Evolutionary conservation across 1,140 invertebrate genomes (phyloP).

Genomic region (Ceratina australensis): DNA sequence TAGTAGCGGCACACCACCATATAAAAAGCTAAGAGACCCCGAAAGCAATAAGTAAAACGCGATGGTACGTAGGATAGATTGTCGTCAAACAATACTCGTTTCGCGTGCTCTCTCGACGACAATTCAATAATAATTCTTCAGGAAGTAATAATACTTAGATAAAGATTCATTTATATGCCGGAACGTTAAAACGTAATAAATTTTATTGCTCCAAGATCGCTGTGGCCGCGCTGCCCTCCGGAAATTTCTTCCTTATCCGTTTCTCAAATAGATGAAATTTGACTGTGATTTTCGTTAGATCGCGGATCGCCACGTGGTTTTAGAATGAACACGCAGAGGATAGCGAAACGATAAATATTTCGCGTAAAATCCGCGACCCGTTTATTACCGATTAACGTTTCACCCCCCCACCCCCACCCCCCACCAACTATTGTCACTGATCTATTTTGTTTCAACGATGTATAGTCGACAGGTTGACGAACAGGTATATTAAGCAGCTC

Average conservation of each 20-base stretch:
- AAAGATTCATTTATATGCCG: constrained; percentile 56
- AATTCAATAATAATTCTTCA: constrained; percentile 65
- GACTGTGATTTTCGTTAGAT: neutral
- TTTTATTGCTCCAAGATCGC: constrained; percentile 67
- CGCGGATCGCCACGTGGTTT: too few species aligned
- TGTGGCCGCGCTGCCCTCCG: constrained; percentile 24
- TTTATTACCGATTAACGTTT: constrained; percentile 1
- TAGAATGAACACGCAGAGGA: neutral
- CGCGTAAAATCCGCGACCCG: too few species aligned
- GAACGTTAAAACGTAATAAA: constrained; percentile 69
- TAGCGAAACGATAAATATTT: too few species aligned
- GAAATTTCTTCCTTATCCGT: constrained; percentile 15
- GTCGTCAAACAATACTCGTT: constrained; percentile 56
- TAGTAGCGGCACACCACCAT: constrained; percentile 50
- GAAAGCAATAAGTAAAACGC: constrained; percentile 60
- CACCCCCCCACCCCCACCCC: too few species aligned
- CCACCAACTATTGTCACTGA: constrained; percentile 45
- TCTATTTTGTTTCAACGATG: constrained; percentile 63
- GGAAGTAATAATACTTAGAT: constrained; percentile 68
- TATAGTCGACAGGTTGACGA: constrained; percentile 71
- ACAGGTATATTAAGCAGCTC: constrained; percentile 69
- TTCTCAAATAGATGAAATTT: neutral
- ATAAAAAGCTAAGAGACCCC: constrained; percentile 58
- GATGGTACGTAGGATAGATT: constrained; percentile 47
- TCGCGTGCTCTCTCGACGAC: constrained; percentile 55